Evolutionary conservation across 2,113 vertebrate genomes (phyloP).

Genomic region (Cettia cetti): DNA sequence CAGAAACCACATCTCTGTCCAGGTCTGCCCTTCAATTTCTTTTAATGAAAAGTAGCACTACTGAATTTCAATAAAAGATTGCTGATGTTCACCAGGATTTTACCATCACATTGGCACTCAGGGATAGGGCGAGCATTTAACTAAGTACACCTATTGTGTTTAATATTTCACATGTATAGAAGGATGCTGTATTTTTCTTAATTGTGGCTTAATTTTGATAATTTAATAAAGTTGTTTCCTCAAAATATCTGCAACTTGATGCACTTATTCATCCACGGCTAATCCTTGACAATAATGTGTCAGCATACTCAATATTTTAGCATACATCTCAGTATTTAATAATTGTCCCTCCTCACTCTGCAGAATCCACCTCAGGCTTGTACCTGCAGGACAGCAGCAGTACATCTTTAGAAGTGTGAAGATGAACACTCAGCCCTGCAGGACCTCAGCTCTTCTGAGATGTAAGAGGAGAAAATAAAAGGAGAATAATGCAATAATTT

Average conservation of each 20-base stretch:
- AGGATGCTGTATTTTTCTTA: background rate
- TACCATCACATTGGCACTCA: background rate
- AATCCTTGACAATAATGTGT: background rate
- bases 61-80: background rate
- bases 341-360: background rate
- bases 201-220: background rate
- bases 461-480: background rate
- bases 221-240: background rate
- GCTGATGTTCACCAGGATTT: background rate
- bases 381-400: background rate
- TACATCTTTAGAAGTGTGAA: background rate
- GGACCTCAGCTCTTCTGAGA: background rate
- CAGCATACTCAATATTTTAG: background rate
- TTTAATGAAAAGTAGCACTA: background rate
- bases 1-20: background rate
- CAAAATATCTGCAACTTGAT: background rate
- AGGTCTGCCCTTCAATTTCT: background rate
- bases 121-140: background rate
- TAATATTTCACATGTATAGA: background rate
- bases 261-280: background rate
- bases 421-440: background rate
- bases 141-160: background rate
- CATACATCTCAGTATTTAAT: background rate
- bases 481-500: background rate
- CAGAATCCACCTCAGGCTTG: background rate